Percentiles rank a stretch among this genome's conserved stretches.
These are phyloP conservation scores for Cyclina sinensis DNA, from an alignment of 1,140 invertebrate species.

Conservation along the genomic window DNA sequence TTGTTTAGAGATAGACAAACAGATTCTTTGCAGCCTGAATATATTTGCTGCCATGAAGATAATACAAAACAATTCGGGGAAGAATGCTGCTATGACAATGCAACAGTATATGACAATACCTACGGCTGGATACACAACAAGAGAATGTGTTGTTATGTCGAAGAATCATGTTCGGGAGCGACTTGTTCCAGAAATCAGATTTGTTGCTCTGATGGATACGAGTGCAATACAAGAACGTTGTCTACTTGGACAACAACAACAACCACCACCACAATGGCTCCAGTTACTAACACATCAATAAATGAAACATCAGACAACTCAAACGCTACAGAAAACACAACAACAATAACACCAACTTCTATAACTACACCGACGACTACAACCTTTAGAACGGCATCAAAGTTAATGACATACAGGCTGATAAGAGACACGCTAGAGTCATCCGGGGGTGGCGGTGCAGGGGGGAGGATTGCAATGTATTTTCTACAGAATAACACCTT, in stretches of 20 bases:
- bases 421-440: background rate
- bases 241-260: constrained; percentile 4
- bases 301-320: background rate
- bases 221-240: background rate
- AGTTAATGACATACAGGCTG: background rate
- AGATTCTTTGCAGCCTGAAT: background rate
- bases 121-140: constrained; percentile 4
- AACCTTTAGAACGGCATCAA: background rate
- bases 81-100: constrained; percentile 50
- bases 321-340: background rate
- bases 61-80: background rate
- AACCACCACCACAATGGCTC: background rate
- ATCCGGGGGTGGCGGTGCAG: constrained; percentile 76
- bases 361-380: background rate
- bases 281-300: background rate
- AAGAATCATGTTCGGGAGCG: background rate
- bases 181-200: background rate
- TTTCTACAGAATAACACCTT: constrained; percentile 78
- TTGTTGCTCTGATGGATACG: constrained; percentile 8
- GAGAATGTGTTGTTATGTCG: constrained; percentile 17
- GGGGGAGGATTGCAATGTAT: constrained; percentile 79
- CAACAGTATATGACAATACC: background rate
- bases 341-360: background rate
- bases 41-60: constrained; percentile 50
- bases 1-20: background rate